A percentile compares a stretch with the other conserved stretches of the same genome.
phyloP scores from a whole-genome alignment of 2,113 vertebrate genomes.

The Bos javanicus region DNA sequence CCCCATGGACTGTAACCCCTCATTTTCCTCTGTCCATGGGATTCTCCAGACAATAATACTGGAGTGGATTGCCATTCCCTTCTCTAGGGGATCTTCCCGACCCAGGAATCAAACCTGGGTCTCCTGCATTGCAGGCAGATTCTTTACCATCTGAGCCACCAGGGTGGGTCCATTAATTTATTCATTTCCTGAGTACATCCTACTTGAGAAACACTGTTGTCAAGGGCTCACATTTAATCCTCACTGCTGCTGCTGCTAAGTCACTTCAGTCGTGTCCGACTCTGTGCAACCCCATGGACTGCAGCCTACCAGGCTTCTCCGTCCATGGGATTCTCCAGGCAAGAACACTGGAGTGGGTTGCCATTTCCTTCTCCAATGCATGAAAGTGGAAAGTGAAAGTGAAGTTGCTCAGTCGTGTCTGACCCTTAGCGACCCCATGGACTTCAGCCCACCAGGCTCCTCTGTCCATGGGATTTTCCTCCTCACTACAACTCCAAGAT shows the following conservation, averaged over 20 bases:
- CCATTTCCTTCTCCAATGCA: too few species aligned
- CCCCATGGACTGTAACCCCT: background rate
- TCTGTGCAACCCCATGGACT: too few species aligned
- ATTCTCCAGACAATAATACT: background rate
- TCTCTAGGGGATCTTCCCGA: background rate
- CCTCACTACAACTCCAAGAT: background rate
- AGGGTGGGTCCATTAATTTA: background rate
- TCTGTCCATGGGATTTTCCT: background rate
- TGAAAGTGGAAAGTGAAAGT: too few species aligned
- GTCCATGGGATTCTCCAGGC: too few species aligned
- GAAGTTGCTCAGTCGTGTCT: too few species aligned
- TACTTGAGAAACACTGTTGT: too few species aligned
- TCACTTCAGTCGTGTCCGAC: too few species aligned
- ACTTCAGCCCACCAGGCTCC: too few species aligned
- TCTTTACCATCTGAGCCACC: background rate
- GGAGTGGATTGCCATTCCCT: background rate
- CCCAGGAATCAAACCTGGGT: background rate
- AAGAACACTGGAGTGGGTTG: too few species aligned
- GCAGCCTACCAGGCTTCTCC: too few species aligned
- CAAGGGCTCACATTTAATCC: background rate
- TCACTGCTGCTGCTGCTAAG: background rate
- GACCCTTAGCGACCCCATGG: too few species aligned
- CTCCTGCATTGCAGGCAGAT: background rate
- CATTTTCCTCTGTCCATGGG: background rate
- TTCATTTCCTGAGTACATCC: background rate